Base-by-base conservation (phyloP, 1,140 invertebrate species). In the Aphaenogaster ashmeadi region DNA sequence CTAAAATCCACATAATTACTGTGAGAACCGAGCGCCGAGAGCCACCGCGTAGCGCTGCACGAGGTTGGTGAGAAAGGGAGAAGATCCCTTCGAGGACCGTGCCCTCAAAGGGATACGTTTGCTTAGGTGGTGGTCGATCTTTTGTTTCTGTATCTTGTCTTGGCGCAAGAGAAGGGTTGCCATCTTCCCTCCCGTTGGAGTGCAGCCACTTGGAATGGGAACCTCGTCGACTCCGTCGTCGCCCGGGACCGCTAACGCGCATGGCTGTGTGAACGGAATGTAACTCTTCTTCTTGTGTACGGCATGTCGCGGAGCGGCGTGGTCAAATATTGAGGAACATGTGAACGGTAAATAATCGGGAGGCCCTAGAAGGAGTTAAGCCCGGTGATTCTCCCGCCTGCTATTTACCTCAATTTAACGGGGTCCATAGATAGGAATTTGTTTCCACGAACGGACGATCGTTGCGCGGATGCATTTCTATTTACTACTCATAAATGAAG, bases 131-230 rank as follows among this genome's bases (percentile, higher is more conserved):
- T 47, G 69, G 66, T 54, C 71, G 84, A 90, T 88, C 89, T 84
- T 91, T 91, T 91, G 90, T 91, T 91, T 91, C 90, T 91, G 80
- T 86, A 88, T 90, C 78, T 83, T 87, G 89, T 91, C 75, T 56
- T 62, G 8, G 47, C 27, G 74, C 79, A 18, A 79, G 86, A 69
- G 72, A 75, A 81, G 62, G 88, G 50, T 52, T 44, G 36, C 71
- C 41, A 52, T 75, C 69, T 87, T 71, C 44, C 62, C 66, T 85
- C 69, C 80, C 33, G 54, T 27, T 66, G 60, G 79, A 71, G 79
- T 33, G 33, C 41, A 47, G 15, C 74, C 21, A 81, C 85, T 90
- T 21, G 36, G 52, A 87, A 50, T 36, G 67, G 79, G 66, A 72
- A 36, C 62, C 64, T 67, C 77, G 52, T 72, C 27, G 38, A 74